Conservation (phyloP, 2,113 vertebrate species). For the Indri indri region DNA sequence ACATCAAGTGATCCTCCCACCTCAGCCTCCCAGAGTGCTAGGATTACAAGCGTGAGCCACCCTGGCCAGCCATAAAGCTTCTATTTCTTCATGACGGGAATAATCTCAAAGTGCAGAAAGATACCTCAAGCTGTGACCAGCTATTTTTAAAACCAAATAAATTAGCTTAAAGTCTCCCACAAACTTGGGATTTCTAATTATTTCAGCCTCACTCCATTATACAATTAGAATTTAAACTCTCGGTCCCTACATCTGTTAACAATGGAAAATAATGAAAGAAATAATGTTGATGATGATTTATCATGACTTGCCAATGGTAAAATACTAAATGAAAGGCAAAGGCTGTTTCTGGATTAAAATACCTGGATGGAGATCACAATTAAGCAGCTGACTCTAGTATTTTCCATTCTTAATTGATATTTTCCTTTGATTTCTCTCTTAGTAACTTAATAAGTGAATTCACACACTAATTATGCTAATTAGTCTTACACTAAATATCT, state of each 20-base stretch:
- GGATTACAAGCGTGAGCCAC: too few species aligned
- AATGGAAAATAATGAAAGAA: conserved; percentile 77
- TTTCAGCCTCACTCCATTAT: conserved; percentile 63
- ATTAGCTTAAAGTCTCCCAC: conserved; percentile 60
- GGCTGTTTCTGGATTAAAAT: conserved; percentile 60
- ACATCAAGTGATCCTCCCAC: too few species aligned
- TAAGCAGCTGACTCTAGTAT: conserved; percentile 57
- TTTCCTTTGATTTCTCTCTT: conserved; percentile 19
- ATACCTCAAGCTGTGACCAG: conserved; percentile 51
- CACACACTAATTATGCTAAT: neutral
- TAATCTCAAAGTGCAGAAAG: conserved; percentile 21
- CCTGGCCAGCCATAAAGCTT: neutral
- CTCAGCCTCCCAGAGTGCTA: too few species aligned
- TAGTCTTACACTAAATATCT: neutral
- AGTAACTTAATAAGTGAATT: conserved; percentile 34
- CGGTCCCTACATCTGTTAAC: conserved; percentile 77
- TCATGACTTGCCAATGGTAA: conserved; percentile 67
- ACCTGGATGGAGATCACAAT: conserved; percentile 57
- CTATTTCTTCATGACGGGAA: neutral
- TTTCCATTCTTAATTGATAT: conserved; percentile 48
- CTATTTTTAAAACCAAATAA: conserved; percentile 55
- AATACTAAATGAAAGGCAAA: conserved; percentile 18
- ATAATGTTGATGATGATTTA: conserved; percentile 79
- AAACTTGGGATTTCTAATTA: conserved; percentile 78
- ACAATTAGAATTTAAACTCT: conserved; percentile 76